Base-by-base conservation (phyloP, 2,888 invertebrate genomes). In the Cremastinae sp. region DNA sequence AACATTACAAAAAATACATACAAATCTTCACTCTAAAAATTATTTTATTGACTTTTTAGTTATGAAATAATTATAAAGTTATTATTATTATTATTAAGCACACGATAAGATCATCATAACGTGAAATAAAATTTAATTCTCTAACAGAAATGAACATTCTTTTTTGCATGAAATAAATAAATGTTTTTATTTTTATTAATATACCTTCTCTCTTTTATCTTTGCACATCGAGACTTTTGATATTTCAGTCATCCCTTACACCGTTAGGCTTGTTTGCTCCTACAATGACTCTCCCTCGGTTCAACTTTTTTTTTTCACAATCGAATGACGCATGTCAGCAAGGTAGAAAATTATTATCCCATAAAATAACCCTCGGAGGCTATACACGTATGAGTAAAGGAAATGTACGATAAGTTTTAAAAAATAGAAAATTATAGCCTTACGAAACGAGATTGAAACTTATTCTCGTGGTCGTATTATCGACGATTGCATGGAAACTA, bases 301-400 rank as follows among this genome's bases (percentile, higher is more conserved):
- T 74, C 9, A 61, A 59, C 59, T 61, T 45, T 28, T 28, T 28
- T n/a, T 28, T 28, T 28, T 41, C 9, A 41, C 49, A 41, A 58
- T 49, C 41, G 56, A 64, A 64, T 51, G 64, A 58, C 38, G 53
- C 61, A 28, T 53, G 53, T 43, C 10, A n/a, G n/a, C 43, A 9
- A 28, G 9, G 10, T 43, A 51, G 8, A 45, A 58, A 72, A 72
- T 62, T 62, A 72, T 62, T 62, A 49, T 51, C 49, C 43, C 36
- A 36, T 49, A 22, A 51, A 68, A 62, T 62, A 62, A 56, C 58
- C 58, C 70, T 28, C 45, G 47, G 3, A 54, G 28, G 3, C 28
- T 36, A 22, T 28, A 28, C 36, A 9, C 20, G 22, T 14, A 69
- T n/a, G 28, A n/a, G n/a, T n/a, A n/a, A n/a, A n/a, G n/a, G n/a